phyloP scores from a whole-genome alignment of 2,113 vertebrate species.

The Nycticebus coucang region DNA sequence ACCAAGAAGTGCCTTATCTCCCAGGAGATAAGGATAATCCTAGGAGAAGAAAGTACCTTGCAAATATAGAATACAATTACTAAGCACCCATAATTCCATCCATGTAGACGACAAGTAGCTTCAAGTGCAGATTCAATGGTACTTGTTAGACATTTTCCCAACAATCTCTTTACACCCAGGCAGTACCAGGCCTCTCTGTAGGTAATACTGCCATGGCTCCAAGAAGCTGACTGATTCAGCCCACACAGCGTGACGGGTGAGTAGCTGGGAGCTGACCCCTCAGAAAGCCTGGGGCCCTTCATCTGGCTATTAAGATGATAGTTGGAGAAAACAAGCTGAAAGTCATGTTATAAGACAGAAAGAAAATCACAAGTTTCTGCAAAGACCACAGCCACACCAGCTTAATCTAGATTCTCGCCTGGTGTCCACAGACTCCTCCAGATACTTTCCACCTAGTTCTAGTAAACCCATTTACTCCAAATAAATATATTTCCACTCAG shows the following conservation, averaged over 20 bases:
- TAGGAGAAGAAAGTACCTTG: constrained; percentile 20
- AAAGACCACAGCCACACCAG: background rate
- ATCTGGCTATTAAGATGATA: background rate
- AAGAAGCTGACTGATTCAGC: background rate
- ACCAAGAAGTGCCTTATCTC: background rate
- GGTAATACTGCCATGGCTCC: background rate
- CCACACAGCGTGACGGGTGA: rapidly evolving
- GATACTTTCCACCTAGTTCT: background rate
- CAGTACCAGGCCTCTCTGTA: background rate
- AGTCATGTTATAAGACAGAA: background rate
- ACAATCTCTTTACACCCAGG: background rate
- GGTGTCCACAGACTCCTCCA: background rate
- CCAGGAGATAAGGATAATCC: background rate
- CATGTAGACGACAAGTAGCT: background rate
- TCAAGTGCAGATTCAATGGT: constrained; percentile 51
- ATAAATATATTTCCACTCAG: background rate
- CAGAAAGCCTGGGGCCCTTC: background rate
- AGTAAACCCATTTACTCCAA: background rate
- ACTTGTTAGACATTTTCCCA: constrained; percentile 1
- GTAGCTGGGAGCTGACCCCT: background rate
- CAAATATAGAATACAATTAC: background rate
- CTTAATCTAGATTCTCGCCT: background rate
- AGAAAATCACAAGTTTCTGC: background rate
- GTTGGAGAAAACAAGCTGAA: background rate
- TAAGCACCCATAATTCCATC: background rate